Conservation (phyloP, 2,888 invertebrate species). For the Trachelus iudaicus region DNA sequence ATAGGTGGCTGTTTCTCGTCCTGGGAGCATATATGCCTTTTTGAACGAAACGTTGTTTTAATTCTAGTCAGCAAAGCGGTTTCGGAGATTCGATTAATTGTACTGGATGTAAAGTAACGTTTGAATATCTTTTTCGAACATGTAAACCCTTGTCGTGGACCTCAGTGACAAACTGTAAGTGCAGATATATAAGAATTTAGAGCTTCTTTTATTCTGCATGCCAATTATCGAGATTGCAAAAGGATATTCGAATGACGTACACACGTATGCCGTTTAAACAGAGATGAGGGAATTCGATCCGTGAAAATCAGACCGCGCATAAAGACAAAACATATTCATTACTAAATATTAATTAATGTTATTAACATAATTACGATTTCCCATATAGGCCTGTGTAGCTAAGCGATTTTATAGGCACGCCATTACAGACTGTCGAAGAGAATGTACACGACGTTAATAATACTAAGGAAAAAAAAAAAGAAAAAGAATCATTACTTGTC, state of each 20-base stretch:
- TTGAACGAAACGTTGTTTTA: constrained; percentile 26
- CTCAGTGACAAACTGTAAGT: neutral
- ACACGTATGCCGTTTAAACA: neutral
- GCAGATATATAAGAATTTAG: constrained; percentile 14
- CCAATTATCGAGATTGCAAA: neutral
- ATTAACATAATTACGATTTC: constrained; percentile 35
- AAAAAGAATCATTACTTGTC: neutral
- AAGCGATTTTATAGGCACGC: constrained; percentile 31
- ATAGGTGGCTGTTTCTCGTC: constrained; percentile 38
- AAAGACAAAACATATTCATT: constrained; percentile 39
- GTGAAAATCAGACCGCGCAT: constrained; percentile 29
- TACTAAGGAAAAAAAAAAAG: neutral
- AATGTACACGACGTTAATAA: constrained; percentile 15
- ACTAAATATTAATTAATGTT: constrained; percentile 26
- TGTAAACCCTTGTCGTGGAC: neutral
- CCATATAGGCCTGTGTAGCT: constrained; percentile 25
- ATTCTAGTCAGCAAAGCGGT: constrained; percentile 45
- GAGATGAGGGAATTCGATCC: neutral
- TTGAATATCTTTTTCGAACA: neutral
- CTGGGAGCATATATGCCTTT: constrained; percentile 29
- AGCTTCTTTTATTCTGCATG: constrained; percentile 25
- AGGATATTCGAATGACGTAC: neutral
- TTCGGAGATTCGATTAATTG: neutral
- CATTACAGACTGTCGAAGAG: constrained; percentile 33
- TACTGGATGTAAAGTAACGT: neutral